A percentile compares a stretch with the other conserved stretches of the same genome.
These are phyloP conservation scores for Brachionus manjavacas DNA, from an alignment of 1,140 invertebrate genomes.

Conservation along the genomic window DNA sequence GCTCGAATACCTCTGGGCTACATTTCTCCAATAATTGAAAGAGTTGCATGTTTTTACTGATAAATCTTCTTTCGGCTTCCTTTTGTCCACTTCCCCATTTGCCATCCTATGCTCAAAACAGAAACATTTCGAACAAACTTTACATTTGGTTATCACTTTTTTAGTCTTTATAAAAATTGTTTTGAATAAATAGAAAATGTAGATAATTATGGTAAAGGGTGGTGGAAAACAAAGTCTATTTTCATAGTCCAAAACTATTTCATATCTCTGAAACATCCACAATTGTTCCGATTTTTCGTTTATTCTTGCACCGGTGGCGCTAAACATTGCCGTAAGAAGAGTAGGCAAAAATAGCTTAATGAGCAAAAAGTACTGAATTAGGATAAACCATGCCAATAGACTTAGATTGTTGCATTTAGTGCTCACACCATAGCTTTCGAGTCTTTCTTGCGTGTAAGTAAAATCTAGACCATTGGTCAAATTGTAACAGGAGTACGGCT, in stretches of 20 bases:
- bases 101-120: not conserved
- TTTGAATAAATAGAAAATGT: not conserved
- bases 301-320: conserved; percentile 52
- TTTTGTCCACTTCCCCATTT: not conserved
- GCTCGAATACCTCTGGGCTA: not conserved
- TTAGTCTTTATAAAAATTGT: not conserved
- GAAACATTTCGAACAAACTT: not conserved
- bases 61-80: not conserved
- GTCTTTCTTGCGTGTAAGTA: not conserved
- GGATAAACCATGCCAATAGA: conserved; percentile 54
- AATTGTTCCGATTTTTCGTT: conserved; percentile 50
- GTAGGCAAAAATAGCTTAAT: conserved; percentile 58
- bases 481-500: conserved; percentile 23
- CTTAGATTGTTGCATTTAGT: conserved; percentile 52
- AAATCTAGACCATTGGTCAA: conserved; percentile 29
- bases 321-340: conserved; percentile 58
- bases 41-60: not conserved
- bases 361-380: conserved; percentile 57
- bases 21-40: conserved; percentile 39
- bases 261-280: conserved; percentile 59
- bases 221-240: conserved; percentile 47
- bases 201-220: conserved; percentile 28
- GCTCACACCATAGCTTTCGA: not conserved
- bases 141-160: not conserved
- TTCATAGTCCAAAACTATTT: conserved; percentile 59